Conservation (phyloP, 2,888 invertebrate genomes). For the Lochmaea capreae region DNA sequence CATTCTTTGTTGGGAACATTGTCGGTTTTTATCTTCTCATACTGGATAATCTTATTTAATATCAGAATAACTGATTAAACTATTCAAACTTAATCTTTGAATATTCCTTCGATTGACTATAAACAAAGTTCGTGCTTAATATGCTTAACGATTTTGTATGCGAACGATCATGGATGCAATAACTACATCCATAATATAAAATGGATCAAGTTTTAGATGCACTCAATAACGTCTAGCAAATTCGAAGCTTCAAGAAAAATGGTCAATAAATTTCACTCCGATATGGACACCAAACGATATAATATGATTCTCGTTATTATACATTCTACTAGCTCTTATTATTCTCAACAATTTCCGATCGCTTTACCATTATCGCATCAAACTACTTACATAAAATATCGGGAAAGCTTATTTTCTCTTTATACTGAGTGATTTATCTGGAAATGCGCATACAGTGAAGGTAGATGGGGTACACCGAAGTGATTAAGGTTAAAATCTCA, state of each 20-base stretch:
- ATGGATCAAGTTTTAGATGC: slow-evolving; percentile 9
- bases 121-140: background rate
- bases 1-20: too few relatives aligned
- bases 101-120: background rate
- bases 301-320: slow-evolving; percentile 34
- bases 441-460: too few relatives aligned
- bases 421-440: background rate
- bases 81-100: too few relatives aligned
- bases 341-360: slow-evolving; percentile 8
- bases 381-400: background rate
- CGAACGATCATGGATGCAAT: background rate
- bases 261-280: slow-evolving; percentile 31
- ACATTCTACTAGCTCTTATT: slow-evolving; percentile 31
- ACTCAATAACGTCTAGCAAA: background rate
- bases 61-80: too few relatives aligned
- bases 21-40: too few relatives aligned
- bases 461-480: too few relatives aligned
- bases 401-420: background rate
- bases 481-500: too few relatives aligned
- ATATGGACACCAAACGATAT: slow-evolving; percentile 24
- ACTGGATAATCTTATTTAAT: too few relatives aligned
- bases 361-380: background rate
- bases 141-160: background rate
- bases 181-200: slow-evolving; percentile 8
- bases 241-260: slow-evolving; percentile 6